A percentile compares a stretch with the other conserved stretches of the same genome.
phyloP scores from a whole-genome alignment of 2,113 vertebrate species.

The Percina caprodes region DNA sequence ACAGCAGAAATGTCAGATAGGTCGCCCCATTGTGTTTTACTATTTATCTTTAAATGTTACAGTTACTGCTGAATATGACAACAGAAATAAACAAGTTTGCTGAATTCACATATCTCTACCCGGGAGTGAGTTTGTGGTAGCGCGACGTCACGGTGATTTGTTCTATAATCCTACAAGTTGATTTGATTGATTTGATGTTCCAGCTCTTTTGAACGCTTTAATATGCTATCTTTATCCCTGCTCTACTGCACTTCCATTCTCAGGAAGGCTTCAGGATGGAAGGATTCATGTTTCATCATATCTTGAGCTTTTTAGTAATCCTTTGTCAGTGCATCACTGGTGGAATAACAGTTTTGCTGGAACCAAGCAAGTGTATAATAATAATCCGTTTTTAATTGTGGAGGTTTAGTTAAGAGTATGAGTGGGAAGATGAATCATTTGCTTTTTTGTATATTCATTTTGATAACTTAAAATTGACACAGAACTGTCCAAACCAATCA shows the following conservation, averaged over 20 bases:
- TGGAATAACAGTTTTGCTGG: conserved; percentile 44
- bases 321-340: conserved; percentile 14
- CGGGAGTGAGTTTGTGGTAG: too few relatives aligned
- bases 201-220: too few relatives aligned
- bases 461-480: neutral
- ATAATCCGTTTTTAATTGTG: conserved; percentile 48
- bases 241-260: conserved; percentile 4
- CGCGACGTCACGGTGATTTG: too few relatives aligned
- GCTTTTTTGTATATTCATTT: neutral
- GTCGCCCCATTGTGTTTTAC: too few relatives aligned
- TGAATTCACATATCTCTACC: too few relatives aligned
- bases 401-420: neutral
- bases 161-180: too few relatives aligned
- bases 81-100: too few relatives aligned
- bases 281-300: conserved; percentile 47
- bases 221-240: conserved; percentile 1
- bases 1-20: too few relatives aligned
- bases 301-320: conserved; percentile 32
- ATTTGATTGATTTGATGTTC: too few relatives aligned
- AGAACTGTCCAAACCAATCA: neutral
- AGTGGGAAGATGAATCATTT: neutral
- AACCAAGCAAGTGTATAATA: conserved; percentile 34
- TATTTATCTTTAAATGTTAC: too few relatives aligned
- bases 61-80: too few relatives aligned
- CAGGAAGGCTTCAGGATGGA: conserved; percentile 29